Evolutionary conservation across 2,113 vertebrate genomes (phyloP).

Genomic region (Actenoides hombroni): DNA sequence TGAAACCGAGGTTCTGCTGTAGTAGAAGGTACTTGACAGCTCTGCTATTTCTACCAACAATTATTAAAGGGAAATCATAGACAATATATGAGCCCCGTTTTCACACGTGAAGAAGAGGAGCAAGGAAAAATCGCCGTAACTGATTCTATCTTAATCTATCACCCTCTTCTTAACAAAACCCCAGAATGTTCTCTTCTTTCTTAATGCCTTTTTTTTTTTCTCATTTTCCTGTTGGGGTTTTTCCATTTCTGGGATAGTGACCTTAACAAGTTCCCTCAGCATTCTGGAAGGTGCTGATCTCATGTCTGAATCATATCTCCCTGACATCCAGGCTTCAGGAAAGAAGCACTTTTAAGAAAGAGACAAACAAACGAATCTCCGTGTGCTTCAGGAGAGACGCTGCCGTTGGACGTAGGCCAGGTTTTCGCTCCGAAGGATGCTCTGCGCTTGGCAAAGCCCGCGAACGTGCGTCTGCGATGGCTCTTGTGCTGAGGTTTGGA

Average conservation of each 20-base stretch:
- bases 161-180: neutral
- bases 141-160: neutral
- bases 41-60: neutral
- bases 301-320: neutral
- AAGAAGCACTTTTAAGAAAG: constrained; percentile 43
- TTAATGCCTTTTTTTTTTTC: neutral
- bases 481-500: neutral
- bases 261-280: neutral
- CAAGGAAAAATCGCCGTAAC: neutral
- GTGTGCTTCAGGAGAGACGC: constrained; percentile 59
- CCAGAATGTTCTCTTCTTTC: neutral
- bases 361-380: constrained; percentile 57
- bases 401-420: constrained; percentile 52
- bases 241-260: neutral
- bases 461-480: neutral
- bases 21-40: neutral
- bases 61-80: neutral
- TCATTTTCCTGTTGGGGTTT: neutral
- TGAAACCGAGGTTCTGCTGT: neutral
- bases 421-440: constrained; percentile 59
- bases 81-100: neutral
- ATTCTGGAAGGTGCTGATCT: neutral
- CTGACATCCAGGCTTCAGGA: neutral
- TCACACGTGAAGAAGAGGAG: neutral
- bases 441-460: constrained; percentile 47